Evolutionary conservation across 2,888 invertebrate genomes (phyloP).

Genomic region (Cyclophora punctaria): DNA sequence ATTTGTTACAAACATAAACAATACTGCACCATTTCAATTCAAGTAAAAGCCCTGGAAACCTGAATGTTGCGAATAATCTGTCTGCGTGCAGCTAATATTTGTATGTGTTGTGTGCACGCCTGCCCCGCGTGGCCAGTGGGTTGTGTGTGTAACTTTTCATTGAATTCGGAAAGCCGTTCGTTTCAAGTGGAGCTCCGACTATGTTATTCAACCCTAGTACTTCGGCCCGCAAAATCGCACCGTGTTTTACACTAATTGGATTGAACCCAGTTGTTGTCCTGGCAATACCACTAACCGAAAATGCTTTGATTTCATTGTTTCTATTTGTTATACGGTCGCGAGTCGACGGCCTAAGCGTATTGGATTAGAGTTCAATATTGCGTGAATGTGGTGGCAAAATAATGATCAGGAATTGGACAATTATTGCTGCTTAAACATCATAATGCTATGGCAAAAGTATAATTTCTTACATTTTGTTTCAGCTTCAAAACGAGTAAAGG

Average conservation of each 20-base stretch:
- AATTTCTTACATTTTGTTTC: constrained; percentile 26
- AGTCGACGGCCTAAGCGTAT: constrained; percentile 1
- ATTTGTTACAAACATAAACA: too few relatives aligned
- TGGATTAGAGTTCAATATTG: constrained; percentile 4
- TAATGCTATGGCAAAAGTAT: too few relatives aligned
- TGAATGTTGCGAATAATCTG: constrained; percentile 19
- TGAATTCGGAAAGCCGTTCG: constrained; percentile 29
- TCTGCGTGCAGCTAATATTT: constrained; percentile 12
- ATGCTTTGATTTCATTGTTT: constrained; percentile 7
- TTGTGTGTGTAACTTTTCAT: constrained; percentile 33
- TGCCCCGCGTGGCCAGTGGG: too few relatives aligned
- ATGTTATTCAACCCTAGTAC: constrained; percentile 33
- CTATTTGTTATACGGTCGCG: constrained; percentile 2
- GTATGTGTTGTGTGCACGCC: constrained; percentile 11
- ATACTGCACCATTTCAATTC: too few relatives aligned
- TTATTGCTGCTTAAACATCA: too few relatives aligned
- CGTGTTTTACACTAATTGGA: constrained; percentile 29
- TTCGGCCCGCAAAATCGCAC: constrained; percentile 26
- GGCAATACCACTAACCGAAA: constrained; percentile 7
- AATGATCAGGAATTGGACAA: too few relatives aligned
- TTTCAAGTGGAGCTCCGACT: constrained; percentile 28
- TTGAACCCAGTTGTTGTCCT: constrained; percentile 18
- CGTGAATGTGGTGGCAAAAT: too few relatives aligned
- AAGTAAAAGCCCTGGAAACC: too few relatives aligned
- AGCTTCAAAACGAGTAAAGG: constrained; percentile 99